Evolutionary conservation across 2,888 invertebrate genomes (phyloP), one percentile per base, ranked within the genome.

Genomic region (Eugnorisma glareosa): DNA sequence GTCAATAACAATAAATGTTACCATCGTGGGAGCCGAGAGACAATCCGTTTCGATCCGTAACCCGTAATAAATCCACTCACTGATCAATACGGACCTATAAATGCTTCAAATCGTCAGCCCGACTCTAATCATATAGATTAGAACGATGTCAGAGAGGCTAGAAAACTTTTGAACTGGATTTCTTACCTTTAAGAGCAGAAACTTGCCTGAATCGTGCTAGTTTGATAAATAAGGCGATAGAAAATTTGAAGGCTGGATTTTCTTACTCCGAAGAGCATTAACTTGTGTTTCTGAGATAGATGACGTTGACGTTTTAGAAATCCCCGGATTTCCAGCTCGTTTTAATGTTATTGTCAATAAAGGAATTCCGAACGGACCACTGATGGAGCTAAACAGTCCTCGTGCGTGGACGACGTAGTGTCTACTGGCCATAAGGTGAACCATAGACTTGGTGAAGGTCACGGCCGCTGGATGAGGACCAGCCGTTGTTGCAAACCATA

Each of bases 21-120:
- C 91, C 88, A 84, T 85, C 93, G 94, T 94, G 94, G 91, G 94
- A 94, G 85, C 61, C 67, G 76, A 73, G 82, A 84, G 83, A 87
- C 90, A 90, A 90, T 90, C 87, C 86, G 89, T 64, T n/a, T 8
- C 40, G 40, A 64, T 64, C 64, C 40, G 64, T 64, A 89, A 91
- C 89, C 73, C 89, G 89, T 94, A 93, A 94, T 94, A 94, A 94
- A 95, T 94, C 95, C 94, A 94, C 94, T 94, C 90, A 92, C 85
- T 90, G 91, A 94, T 94, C 95, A 94, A 95, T 95, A 94, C 92
- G 88, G 91, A 92, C 90, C 93, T 93, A 94, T 95, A 95, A 94
- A 95, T 94, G 93, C 89, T 93, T 93, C 91, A 91, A 93, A 93
- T 94, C 93, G 92, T 92, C 92, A 90, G 86, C 88, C 71, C 73